A percentile compares a stretch with the other conserved stretches of the same genome.
Conservation (phyloP, 2,113 vertebrate genomes). For the Porphyrio hochstetteri region DNA sequence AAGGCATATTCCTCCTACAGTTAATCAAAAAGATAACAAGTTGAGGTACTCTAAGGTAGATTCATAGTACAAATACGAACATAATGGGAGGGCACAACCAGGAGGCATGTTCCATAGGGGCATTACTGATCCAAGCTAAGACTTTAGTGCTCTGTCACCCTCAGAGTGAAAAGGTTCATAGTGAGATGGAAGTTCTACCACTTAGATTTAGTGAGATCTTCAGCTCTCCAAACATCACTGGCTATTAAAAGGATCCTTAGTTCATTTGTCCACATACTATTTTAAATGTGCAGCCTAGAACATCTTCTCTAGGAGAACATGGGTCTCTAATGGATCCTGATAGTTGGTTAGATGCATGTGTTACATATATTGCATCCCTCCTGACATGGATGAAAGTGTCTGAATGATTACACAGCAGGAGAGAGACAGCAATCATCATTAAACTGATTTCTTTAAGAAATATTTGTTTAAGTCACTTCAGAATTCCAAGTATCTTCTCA, state of each 20-base stretch:
- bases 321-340: background rate
- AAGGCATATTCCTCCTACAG: background rate
- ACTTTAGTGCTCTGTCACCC: background rate
- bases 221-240: background rate
- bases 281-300: background rate
- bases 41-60: background rate
- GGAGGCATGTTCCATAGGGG: background rate
- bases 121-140: background rate
- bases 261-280: background rate
- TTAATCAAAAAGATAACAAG: background rate
- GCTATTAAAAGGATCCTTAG: background rate
- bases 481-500: background rate
- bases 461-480: conserved; percentile 11
- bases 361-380: background rate
- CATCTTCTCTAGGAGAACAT: background rate
- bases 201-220: background rate
- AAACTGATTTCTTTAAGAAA: background rate
- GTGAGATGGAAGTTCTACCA: background rate
- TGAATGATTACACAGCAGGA: background rate
- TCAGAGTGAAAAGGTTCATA: too few relatives aligned
- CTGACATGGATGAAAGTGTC: background rate
- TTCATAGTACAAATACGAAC: background rate
- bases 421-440: background rate
- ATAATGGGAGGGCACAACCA: background rate
- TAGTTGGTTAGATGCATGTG: background rate